Evolutionary conservation across 2,797 vertebrate genomes (phyloP).

Genomic region (Halcyon leucocephala): DNA sequence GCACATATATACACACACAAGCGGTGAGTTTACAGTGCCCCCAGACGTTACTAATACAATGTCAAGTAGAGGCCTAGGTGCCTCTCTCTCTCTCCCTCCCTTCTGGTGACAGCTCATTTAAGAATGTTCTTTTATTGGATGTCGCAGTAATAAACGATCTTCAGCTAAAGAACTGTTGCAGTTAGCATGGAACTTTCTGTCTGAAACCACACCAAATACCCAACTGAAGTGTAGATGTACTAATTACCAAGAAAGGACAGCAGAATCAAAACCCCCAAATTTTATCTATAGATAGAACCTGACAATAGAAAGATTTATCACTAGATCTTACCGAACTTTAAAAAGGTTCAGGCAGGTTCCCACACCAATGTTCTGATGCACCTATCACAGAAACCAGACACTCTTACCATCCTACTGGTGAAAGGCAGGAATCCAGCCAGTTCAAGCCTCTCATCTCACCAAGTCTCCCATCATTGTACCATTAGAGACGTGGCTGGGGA

Average conservation of each 20-base stretch:
- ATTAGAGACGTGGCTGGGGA: not conserved
- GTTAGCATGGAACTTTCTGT: not conserved
- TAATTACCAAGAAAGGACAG: not conserved
- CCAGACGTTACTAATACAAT: slow-evolving; percentile 20
- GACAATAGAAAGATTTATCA: not conserved
- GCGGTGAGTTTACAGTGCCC: slow-evolving; percentile 45
- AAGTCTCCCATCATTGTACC: not conserved
- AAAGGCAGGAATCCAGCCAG: not conserved
- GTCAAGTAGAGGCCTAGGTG: not conserved
- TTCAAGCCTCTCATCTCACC: not conserved
- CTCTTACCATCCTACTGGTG: not conserved
- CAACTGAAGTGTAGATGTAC: not conserved
- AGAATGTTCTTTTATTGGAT: not conserved
- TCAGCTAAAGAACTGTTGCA: not conserved
- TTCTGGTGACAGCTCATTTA: not conserved
- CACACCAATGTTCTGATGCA: not conserved
- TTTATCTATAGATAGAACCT: not conserved
- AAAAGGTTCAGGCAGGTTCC: not conserved
- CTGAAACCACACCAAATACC: not conserved
- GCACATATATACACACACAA: not conserved
- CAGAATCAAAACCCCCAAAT: not conserved
- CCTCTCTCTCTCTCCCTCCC: not conserved
- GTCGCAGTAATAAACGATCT: not conserved
- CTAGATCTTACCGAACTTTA: not conserved
- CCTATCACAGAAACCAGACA: not conserved